Base-by-base conservation (phyloP, 2,888 invertebrate species). In the Caenorhabditis uteleia region DNA sequence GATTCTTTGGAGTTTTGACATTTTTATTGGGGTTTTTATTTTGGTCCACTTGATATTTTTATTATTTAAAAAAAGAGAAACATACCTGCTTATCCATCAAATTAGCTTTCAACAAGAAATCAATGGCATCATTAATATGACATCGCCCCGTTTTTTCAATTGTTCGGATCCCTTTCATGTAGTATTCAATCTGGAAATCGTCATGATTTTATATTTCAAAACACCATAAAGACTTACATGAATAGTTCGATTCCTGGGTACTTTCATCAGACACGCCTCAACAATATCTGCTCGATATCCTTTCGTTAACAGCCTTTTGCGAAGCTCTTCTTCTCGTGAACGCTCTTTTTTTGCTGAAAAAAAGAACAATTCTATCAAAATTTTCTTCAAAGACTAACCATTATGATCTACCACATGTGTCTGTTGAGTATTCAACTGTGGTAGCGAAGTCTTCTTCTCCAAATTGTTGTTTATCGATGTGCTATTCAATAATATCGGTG, bases 81-180 rank as follows among this genome's bases (percentile, higher is more conserved):
- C 21, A 27, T 25, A 74, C 71, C 54, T 68, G 56, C 51, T 74
- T 74, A 45, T 74, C 74, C 16, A 57, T 72, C 21, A 74, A 26
- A 26, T 56, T 54, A 27, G 55, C 49, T 10, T 67, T 49, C 14
- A 70, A 46, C 43, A 74, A 44, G 51, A 70, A 74, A 6, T 60
- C 39, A 1, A 74, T 45, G n/a, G 60, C 49, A 8, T 56, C 55
- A 8, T 64, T 61, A 14, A 66, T 43, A 3, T 54, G 27, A 10
- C 61, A 50, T 33, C 48, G 49, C 38, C 61, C 46, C 10, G 64
- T 66, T 57, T 74, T 74, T 42, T 74, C 71, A 27, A 74, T 46
- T 8, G 58, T 68, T 39, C 68, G 42, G 44, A 62, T 62, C 29
- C 60, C 74, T 53, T 74, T 74, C 68, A 74, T 72, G 60, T 74